Conservation (phyloP, 2,797 vertebrate species). For the Catostomus latipinnis region DNA sequence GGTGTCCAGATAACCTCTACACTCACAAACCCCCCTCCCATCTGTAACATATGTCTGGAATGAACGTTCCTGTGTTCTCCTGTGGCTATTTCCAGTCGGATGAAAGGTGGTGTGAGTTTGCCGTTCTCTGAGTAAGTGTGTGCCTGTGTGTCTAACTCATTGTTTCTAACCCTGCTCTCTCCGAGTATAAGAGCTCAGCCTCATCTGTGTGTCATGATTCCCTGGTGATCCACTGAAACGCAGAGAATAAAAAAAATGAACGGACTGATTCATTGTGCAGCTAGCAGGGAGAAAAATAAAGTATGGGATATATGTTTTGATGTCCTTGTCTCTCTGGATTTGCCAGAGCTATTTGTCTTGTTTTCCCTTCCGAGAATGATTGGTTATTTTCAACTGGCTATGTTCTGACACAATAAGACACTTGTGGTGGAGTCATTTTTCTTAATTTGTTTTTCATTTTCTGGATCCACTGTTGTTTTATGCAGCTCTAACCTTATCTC, state of each 20-base stretch:
- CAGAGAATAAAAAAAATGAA: constrained; percentile 17
- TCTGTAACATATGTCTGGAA: constrained; percentile 26
- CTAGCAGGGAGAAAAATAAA: constrained; percentile 22
- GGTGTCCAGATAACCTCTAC: constrained; percentile 13
- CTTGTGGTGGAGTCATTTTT: constrained; percentile 41
- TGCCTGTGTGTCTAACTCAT: constrained; percentile 5
- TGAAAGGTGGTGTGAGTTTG: background rate
- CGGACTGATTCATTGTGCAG: constrained; percentile 28
- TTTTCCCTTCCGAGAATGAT: constrained; percentile 16
- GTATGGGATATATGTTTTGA: constrained; percentile 37
- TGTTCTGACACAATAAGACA: constrained; percentile 32
- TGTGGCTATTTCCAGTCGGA: constrained; percentile 27
- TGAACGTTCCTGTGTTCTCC: constrained; percentile 14
- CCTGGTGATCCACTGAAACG: background rate
- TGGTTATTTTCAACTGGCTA: constrained; percentile 8
- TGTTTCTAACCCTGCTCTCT: constrained; percentile 18
- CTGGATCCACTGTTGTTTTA: constrained; percentile 5
- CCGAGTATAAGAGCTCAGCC: constrained; percentile 1
- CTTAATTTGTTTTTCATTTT: constrained; percentile 46
- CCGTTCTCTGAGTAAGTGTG: background rate
- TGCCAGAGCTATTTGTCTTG: constrained; percentile 28
- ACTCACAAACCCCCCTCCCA: background rate
- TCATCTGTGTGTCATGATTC: constrained; percentile 35
- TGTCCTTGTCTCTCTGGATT: constrained; percentile 36
- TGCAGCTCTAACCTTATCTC: background rate